Conservation (phyloP, 2,888 invertebrate genomes). For the Apamea anceps region DNA sequence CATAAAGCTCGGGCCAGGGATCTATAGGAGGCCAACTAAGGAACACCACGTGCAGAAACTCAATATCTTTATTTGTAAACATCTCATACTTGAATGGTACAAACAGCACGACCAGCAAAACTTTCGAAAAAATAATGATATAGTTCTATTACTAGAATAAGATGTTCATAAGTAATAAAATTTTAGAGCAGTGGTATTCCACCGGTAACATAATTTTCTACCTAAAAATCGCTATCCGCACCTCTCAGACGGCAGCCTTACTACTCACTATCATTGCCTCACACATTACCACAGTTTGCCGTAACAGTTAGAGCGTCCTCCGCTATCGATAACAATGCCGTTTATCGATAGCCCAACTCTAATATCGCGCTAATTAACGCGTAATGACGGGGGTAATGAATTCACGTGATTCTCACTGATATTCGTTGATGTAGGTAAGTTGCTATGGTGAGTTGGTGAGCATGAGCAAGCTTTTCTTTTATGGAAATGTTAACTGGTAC, state of each 20-base stretch:
- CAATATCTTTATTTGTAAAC: slow-evolving; percentile 1
- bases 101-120: background rate
- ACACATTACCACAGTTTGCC: slow-evolving; percentile 70
- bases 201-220: no score
- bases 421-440: slow-evolving; percentile 9
- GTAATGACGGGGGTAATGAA: slow-evolving; percentile 66
- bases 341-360: slow-evolving; percentile 78
- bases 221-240: background rate
- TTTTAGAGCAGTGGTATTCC: no score
- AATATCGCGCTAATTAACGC: slow-evolving; percentile 75
- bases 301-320: slow-evolving; percentile 73
- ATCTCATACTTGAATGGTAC: background rate
- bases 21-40: background rate
- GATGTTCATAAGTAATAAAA: no score
- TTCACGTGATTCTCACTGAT: slow-evolving; percentile 66
- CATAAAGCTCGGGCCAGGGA: background rate
- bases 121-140: background rate
- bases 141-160: background rate
- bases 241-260: slow-evolving; percentile 39
- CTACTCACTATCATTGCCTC: slow-evolving; percentile 66
- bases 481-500: slow-evolving; percentile 10
- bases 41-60: no score
- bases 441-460: slow-evolving; percentile 34
- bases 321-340: slow-evolving; percentile 69
- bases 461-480: slow-evolving; percentile 33